A percentile compares a stretch with the other conserved stretches of the same genome.
These are phyloP conservation scores for Tolmerus cingulatus DNA, from an alignment of 2,888 invertebrate genomes.

Conservation along the genomic window DNA sequence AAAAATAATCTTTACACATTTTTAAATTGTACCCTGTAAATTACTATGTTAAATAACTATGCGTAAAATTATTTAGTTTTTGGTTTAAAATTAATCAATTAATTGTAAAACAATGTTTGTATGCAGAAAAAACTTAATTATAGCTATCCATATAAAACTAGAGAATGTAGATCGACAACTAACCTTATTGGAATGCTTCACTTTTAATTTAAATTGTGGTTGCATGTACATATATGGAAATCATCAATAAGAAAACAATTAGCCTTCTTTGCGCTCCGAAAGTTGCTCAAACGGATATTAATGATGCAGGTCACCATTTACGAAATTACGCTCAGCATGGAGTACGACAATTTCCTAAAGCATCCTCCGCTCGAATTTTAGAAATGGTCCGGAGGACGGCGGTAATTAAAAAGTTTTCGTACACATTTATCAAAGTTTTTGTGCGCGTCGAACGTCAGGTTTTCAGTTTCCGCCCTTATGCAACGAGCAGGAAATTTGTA, in stretches of 20 bases:
- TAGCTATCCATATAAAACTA: background rate
- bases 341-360: background rate
- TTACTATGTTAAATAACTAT: too few species aligned
- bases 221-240: background rate
- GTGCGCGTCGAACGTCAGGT: background rate
- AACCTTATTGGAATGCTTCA: background rate
- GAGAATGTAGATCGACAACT: background rate
- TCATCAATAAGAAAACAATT: background rate
- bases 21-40: too few species aligned
- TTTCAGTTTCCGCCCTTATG: constrained; percentile 5
- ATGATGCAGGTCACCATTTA: background rate
- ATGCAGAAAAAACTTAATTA: background rate
- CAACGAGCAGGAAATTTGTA: background rate
- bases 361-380: background rate
- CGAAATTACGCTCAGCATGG: background rate
- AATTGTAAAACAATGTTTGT: too few species aligned
- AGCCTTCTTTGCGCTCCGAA: background rate
- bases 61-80: too few species aligned
- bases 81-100: too few species aligned
- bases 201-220: background rate
- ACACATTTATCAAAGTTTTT: constrained; percentile 3
- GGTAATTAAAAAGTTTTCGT: background rate
- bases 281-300: background rate
- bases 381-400: background rate
- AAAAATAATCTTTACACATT: too few species aligned